phyloP scores from a whole-genome alignment of 1,140 invertebrate species.

The Anagrus nilaparvatae region DNA sequence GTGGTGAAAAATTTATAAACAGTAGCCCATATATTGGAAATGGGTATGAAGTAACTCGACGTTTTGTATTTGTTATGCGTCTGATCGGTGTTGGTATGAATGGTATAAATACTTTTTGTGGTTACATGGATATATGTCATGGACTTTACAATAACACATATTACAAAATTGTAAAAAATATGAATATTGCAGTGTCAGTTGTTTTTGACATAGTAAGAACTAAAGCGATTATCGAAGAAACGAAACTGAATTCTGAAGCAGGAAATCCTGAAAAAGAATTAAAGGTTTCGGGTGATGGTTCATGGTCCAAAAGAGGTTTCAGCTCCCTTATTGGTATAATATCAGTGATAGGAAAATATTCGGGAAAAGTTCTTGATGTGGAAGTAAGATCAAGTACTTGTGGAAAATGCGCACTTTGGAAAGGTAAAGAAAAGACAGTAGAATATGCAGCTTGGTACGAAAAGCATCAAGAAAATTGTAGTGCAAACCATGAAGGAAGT shows the following conservation, averaged over 20 bases:
- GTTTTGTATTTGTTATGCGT: no score
- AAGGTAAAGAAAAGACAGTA: background rate
- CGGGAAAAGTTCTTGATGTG: conserved; percentile 3
- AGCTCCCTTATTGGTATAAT: background rate
- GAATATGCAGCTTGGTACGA: background rate
- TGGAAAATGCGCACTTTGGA: background rate
- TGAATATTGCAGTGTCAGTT: background rate
- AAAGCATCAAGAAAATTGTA: conserved; percentile 1
- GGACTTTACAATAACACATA: background rate
- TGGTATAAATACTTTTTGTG: conserved; percentile 14
- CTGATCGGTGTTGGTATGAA: conserved; percentile 14
- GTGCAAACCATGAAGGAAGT: conserved; percentile 8
- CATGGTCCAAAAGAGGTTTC: conserved; percentile 5
- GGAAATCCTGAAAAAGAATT: background rate
- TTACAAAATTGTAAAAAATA: background rate
- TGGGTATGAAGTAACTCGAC: no score
- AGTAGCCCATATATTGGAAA: no score
- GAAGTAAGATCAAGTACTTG: background rate
- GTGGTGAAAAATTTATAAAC: background rate
- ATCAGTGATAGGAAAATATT: conserved; percentile 1
- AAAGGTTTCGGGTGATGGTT: conserved; percentile 3
- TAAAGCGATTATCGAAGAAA: background rate
- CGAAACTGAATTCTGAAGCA: background rate
- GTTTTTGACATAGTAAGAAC: conserved; percentile 1
- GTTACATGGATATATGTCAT: conserved; percentile 13